Conservation (phyloP, 2,113 vertebrate species). For the Paramormyrops kingsleyae region DNA sequence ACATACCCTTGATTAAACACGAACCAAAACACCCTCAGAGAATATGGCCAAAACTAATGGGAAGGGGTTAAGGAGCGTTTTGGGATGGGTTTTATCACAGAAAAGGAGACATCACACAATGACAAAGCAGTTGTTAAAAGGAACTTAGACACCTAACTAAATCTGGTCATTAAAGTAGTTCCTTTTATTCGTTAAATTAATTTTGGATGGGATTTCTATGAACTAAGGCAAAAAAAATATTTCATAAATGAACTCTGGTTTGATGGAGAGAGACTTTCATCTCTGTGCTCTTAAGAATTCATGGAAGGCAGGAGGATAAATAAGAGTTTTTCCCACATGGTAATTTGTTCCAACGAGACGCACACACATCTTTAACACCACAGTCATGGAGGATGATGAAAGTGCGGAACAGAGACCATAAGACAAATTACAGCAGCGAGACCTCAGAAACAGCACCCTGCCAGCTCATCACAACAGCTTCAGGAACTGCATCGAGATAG, state of each 20-base stretch:
- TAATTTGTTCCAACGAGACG: conserved; percentile 11
- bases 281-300: background rate
- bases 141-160: background rate
- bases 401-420: background rate
- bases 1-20: background rate
- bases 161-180: background rate
- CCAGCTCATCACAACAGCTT: background rate
- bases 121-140: background rate
- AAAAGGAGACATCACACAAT: background rate
- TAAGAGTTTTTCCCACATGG: background rate
- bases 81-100: background rate
- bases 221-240: background rate
- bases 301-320: background rate
- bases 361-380: conserved; percentile 10
- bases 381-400: conserved; percentile 14
- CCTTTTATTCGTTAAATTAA: background rate
- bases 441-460: background rate
- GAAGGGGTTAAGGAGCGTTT: background rate
- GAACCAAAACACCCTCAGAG: background rate
- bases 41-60: background rate
- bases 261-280: conserved; percentile 11
- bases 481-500: background rate
- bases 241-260: background rate
- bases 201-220: background rate
- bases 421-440: background rate